Evolutionary conservation across 64 coral and sea anemone genomes (phyloP), one percentile per base, ranked within the genome.

Genomic region (Dendrophyllia cribrosa): DNA sequence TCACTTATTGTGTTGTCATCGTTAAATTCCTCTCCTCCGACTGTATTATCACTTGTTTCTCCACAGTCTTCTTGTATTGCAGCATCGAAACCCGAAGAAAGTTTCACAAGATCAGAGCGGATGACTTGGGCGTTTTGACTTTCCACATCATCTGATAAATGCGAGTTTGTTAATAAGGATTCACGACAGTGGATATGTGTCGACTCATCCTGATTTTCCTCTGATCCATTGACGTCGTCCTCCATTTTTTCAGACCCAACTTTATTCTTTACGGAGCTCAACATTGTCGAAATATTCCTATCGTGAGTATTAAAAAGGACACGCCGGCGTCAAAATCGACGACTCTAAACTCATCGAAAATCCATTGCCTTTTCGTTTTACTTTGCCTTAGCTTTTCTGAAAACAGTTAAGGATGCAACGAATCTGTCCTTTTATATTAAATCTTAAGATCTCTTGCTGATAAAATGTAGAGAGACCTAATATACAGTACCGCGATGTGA

Each of bases 211-310:
- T 82, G 58, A 65, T 67, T 66, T 67, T 83, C 80, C 61, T 84
- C 80, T 46, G 45, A 67, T 67, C 46, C 43, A 68, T 68, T 84
- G 3, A 50, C 46, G 20, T 67, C 62, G 22, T 84, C 80, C 20
- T 64, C 44, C 15, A 68, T n/a, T n/a, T 67, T 64, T 84, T 51
- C 19, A 23, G 80, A 84, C 20, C 68, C 62, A 67, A 62, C 46
- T 5, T 16, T 43, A 49, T 67, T 84, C 80, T 84, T 84, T 19
- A n/a, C 60, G 16, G 80, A 84, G 21, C 80, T 83, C 61, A 84
- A 65, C 80, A 84, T 67, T 11, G 43, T 68, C 8, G 61, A 82
- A 64, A 51, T 67, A 84, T 84, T 68, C 80, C 60, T 84, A 84
- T 63, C 43, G 47, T 84, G 80, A 84, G 80, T 64, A 25, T 19